Conservation (phyloP, 2,113 vertebrate genomes). For the Abramis brama region DNA sequence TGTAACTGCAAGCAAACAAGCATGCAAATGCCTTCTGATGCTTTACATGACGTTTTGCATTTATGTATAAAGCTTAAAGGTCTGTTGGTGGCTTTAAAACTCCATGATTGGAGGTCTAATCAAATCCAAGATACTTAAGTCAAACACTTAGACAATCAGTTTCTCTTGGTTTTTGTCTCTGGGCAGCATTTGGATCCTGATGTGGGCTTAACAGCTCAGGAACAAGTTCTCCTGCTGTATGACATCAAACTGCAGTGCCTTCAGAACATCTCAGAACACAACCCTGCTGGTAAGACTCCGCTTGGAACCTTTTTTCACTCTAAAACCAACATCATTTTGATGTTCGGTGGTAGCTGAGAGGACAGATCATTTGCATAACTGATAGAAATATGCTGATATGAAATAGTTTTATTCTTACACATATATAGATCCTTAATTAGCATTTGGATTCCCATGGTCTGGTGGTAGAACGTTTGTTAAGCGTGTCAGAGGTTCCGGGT, state of each 20-base stretch:
- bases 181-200: conserved; percentile 74
- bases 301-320: neutral
- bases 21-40: too few species aligned
- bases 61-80: neutral
- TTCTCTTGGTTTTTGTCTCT: neutral
- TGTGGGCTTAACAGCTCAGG: conserved; percentile 75
- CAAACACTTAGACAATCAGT: neutral
- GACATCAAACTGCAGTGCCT: conserved; percentile 77
- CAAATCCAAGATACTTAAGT: neutral
- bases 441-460: too few species aligned
- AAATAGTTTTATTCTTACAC: too few species aligned
- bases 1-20: too few species aligned
- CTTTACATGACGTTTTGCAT: neutral
- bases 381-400: too few species aligned
- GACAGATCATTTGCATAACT: neutral
- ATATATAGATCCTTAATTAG: too few species aligned
- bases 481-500: too few species aligned
- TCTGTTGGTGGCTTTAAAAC: neutral
- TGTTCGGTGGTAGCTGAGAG: neutral
- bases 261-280: conserved; percentile 74
- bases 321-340: neutral
- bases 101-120: neutral
- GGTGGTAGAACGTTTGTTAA: too few species aligned
- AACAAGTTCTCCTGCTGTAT: conserved; percentile 79
- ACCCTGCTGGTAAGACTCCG: conserved; percentile 51